phyloP scores from a whole-genome alignment of 2,113 vertebrate species.

The Guaruba guarouba region DNA sequence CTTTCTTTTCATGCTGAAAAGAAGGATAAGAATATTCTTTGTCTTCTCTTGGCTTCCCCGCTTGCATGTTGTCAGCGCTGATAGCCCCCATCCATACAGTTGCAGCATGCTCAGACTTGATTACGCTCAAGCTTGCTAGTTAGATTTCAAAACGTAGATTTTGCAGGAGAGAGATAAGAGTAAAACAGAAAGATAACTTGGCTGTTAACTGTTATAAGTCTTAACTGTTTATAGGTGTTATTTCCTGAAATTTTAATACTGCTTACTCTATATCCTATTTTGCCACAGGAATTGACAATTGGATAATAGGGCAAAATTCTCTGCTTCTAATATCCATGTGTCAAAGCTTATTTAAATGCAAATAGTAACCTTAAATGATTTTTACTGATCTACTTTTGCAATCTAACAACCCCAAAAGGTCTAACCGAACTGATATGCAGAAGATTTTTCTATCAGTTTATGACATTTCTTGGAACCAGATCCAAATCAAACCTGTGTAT shows the following conservation, averaged over 20 bases:
- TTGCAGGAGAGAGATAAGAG: neutral
- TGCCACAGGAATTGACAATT: neutral
- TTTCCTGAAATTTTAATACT: slow-evolving; percentile 9
- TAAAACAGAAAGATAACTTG: neutral
- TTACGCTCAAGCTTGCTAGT: neutral
- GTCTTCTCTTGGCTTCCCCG: neutral
- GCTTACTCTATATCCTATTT: neutral
- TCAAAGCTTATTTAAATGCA: slow-evolving; percentile 56
- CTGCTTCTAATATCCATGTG: neutral
- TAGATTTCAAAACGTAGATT: neutral
- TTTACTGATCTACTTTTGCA: slow-evolving; percentile 12
- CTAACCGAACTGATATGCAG: neutral
- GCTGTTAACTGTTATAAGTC: neutral
- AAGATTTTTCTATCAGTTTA: neutral
- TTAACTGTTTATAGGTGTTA: neutral
- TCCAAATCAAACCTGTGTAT: neutral
- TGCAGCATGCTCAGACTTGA: neutral
- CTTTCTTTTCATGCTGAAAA: neutral
- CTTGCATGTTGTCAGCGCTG: accelerated
- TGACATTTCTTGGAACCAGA: neutral
- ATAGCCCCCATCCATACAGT: neutral
- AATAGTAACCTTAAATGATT: slow-evolving; percentile 20
- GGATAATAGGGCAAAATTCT: neutral
- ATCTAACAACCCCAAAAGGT: neutral
- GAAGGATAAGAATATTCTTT: neutral